phyloP scores from a whole-genome alignment of 2,797 vertebrate genomes.

The Pseudochaenichthys georgianus region DNA sequence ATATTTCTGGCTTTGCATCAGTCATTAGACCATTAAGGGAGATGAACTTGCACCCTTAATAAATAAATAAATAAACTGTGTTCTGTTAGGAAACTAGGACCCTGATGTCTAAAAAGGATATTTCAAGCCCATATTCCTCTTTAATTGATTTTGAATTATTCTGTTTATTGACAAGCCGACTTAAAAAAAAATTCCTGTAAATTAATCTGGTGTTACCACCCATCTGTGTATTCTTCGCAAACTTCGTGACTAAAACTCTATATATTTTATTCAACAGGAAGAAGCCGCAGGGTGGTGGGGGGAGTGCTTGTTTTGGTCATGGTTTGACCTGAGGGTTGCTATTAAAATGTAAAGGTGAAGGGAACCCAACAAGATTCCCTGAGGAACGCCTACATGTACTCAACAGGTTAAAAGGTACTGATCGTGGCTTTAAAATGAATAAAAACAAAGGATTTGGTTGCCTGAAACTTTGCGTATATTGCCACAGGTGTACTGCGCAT shows the following conservation, averaged over 20 bases:
- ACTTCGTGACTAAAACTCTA: not conserved
- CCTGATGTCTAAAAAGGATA: not conserved
- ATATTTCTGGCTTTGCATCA: not conserved
- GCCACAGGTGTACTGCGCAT: not conserved
- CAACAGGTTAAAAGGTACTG: not conserved
- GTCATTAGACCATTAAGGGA: not conserved
- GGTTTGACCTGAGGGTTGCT: slow-evolving; percentile 23
- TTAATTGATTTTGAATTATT: not conserved
- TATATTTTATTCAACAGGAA: slow-evolving; percentile 39
- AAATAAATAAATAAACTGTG: not conserved
- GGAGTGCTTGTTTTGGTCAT: slow-evolving; percentile 41
- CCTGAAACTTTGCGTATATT: not conserved
- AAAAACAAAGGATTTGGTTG: not conserved
- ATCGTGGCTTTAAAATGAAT: not conserved
- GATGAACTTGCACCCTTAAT: not conserved
- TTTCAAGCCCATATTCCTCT: not conserved
- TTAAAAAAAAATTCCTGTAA: not conserved
- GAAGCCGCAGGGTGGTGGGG: slow-evolving; percentile 46
- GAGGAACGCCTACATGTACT: not conserved
- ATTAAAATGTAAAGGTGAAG: not conserved
- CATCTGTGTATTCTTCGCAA: not conserved
- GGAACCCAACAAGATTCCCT: not conserved
- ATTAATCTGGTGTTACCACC: slow-evolving; percentile 6
- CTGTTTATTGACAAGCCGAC: not conserved
- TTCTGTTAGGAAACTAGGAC: not conserved